phyloP scores from a whole-genome alignment of 2,888 invertebrate species.

The Drosophila flavopinicola region DNA sequence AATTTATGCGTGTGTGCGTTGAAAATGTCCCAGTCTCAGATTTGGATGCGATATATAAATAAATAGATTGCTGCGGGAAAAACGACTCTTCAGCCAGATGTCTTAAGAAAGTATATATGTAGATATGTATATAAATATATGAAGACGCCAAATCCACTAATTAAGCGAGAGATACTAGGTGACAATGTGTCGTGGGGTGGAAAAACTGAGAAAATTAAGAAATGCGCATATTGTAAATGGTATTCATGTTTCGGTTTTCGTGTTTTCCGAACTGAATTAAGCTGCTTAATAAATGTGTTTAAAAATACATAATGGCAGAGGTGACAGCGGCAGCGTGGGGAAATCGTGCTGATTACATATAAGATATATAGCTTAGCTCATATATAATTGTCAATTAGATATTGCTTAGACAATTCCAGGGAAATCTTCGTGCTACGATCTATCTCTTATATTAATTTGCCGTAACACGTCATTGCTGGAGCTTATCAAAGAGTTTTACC shows the following conservation, averaged over 20 bases:
- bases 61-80: slow-evolving; percentile 34
- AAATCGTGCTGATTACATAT: slow-evolving; percentile 19
- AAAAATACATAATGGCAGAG: slow-evolving; percentile 59
- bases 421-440: slow-evolving; percentile 4
- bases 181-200: slow-evolving; percentile 56
- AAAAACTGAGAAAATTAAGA: slow-evolving; percentile 45
- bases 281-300: slow-evolving; percentile 57
- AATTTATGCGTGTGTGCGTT: slow-evolving; percentile 59
- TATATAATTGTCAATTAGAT: not conserved
- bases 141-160: slow-evolving; percentile 74
- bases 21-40: slow-evolving; percentile 46
- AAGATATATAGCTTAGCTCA: not conserved
- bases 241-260: slow-evolving; percentile 50
- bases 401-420: slow-evolving; percentile 1
- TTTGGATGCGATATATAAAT: slow-evolving; percentile 68
- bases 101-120: not conserved
- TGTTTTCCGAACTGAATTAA: slow-evolving; percentile 49
- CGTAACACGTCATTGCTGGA: slow-evolving; percentile 24
- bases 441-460: slow-evolving; percentile 23
- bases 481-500: slow-evolving; percentile 24
- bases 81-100: not conserved
- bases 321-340: slow-evolving; percentile 34
- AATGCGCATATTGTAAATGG: slow-evolving; percentile 60
- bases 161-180: slow-evolving; percentile 68
- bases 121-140: slow-evolving; percentile 27